These are phyloP conservation scores for Drosophila stalkeri DNA, from an alignment of 2,888 invertebrate species.

Conservation along the genomic window DNA sequence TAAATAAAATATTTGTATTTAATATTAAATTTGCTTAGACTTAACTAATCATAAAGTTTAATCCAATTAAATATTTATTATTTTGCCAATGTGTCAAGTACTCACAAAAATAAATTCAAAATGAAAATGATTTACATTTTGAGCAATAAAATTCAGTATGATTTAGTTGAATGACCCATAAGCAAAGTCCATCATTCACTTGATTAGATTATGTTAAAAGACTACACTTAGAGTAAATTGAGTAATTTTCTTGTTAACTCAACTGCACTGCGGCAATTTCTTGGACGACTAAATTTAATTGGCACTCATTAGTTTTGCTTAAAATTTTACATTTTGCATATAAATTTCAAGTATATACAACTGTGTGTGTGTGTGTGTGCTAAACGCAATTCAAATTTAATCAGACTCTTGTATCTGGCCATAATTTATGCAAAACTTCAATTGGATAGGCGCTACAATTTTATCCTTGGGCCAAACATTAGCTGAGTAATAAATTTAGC, in stretches of 20 bases:
- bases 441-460: slow-evolving; percentile 36
- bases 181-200: background rate
- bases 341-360: slow-evolving; percentile 15
- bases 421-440: slow-evolving; percentile 67
- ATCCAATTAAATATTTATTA: background rate
- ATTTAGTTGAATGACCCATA: background rate
- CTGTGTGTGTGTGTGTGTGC: slow-evolving; percentile 3
- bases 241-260: slow-evolving; percentile 19
- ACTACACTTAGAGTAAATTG: background rate
- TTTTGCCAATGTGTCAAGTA: background rate
- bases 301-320: slow-evolving; percentile 45
- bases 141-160: background rate
- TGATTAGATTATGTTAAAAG: background rate
- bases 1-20: too few species aligned
- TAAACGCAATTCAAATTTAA: slow-evolving; percentile 60
- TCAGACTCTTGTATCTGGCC: slow-evolving; percentile 49
- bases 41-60: background rate
- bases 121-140: background rate
- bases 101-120: background rate
- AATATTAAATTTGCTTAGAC: too few species aligned
- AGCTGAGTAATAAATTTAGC: slow-evolving; percentile 74
- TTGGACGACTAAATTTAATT: slow-evolving; percentile 47
- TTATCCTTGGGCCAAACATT: slow-evolving; percentile 73
- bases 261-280: slow-evolving; percentile 43
- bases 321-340: slow-evolving; percentile 39